Base-by-base conservation (phyloP, 2,113 vertebrate species). In the Panurus biarmicus region DNA sequence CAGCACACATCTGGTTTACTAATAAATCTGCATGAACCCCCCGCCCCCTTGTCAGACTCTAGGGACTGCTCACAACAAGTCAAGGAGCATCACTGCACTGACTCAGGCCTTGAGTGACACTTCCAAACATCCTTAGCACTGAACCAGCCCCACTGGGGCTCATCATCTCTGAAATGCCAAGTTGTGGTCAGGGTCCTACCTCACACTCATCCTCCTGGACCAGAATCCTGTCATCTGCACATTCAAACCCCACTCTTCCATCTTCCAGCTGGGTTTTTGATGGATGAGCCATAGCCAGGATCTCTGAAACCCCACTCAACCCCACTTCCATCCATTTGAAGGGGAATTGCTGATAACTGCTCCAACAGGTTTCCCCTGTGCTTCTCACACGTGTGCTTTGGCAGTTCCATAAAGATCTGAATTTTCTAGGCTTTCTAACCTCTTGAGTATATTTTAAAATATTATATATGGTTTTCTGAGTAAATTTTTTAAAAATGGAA, bases 81-180 rank as follows among this genome's bases (percentile, higher is more conserved):
- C 42, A 40, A 18, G 11, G 31, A 65, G 22, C 31, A n/a, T 36
- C 57, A 40, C 3, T 36, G 38, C 24, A 56, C 36, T 45, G 48
- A 62, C 16, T 40, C 47, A 13, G 31, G 25, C 24, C 28, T 36
- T 3, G 9, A 40, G 25, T 24, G 20, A 35, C 13, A 28, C 57
- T 60, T 91, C 47, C 35, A 26, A 61, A 33, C 7, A 48, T 24
- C 50, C 58, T 33, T 31, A 29, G 10, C 29, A 10, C 21, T 22
- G 36, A 9, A 25, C 14, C 2, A 4, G 1, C 21, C n/a, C 17
- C 19, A 2, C 1, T 40, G 36, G 40, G 38, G 48, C 40, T 38
- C 12, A 19, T 23, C 6, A 16, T 10, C 60, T 78, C 23, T 21
- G 70, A 66, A 51, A 62, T 11, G 19, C 6, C 8, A 11, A 7